A percentile compares a stretch with the other conserved stretches of the same genome.
phyloP scores from a whole-genome alignment of 2,113 vertebrate genomes.

The Brachypodius melanocephalos region DNA sequence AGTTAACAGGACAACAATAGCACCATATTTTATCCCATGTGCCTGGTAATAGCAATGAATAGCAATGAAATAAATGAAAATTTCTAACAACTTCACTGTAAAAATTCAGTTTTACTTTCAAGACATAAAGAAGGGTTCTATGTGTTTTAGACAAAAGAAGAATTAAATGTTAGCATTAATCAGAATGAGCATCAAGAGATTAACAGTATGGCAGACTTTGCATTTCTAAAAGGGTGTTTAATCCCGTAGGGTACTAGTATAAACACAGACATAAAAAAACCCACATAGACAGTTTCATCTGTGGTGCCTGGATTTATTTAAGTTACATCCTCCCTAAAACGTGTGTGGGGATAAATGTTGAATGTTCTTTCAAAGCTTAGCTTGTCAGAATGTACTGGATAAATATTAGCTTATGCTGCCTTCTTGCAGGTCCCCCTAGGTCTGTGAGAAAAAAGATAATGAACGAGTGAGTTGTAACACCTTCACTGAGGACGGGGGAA shows the following conservation, averaged over 20 bases:
- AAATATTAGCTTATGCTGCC: background rate
- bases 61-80: background rate
- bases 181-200: slow-evolving; percentile 21
- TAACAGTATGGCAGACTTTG: slow-evolving; percentile 30
- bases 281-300: slow-evolving; percentile 26
- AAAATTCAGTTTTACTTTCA: background rate
- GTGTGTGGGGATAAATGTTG: background rate
- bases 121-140: background rate
- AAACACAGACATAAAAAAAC: slow-evolving; percentile 30
- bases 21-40: background rate
- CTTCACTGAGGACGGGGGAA: background rate
- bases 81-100: background rate
- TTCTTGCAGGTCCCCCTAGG: background rate
- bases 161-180: slow-evolving; percentile 6
- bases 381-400: background rate
- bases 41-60: background rate
- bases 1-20: background rate
- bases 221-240: slow-evolving; percentile 40
- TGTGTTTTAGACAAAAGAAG: background rate
- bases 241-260: slow-evolving; percentile 7
- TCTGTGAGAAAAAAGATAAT: background rate
- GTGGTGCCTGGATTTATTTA: slow-evolving; percentile 25
- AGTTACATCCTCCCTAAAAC: slow-evolving; percentile 39
- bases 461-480: background rate
- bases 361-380: slow-evolving; percentile 7